Conservation (phyloP, 2,888 invertebrate genomes). For the Harpalus rubripes region DNA sequence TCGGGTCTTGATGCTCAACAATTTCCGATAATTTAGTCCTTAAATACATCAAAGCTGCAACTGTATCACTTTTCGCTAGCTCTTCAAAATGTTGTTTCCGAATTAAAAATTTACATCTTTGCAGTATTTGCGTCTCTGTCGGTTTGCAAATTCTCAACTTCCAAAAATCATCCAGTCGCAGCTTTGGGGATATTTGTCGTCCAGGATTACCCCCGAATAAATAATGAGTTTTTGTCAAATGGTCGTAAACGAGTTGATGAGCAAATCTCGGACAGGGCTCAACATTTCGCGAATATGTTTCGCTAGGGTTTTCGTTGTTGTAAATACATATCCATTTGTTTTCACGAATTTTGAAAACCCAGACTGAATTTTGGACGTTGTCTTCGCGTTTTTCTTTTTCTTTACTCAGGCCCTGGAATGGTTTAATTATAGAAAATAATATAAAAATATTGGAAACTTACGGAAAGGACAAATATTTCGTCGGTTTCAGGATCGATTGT, state of each 20-base stretch:
- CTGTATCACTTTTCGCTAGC: constrained; percentile 81
- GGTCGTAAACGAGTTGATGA: constrained; percentile 92
- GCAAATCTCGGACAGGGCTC: constrained; percentile 91
- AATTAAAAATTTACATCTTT: constrained; percentile 83
- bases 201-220: constrained; percentile 95
- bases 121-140: constrained; percentile 81
- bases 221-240: constrained; percentile 84
- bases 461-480: constrained; percentile 93
- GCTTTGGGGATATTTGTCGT: constrained; percentile 83
- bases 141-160: constrained; percentile 83
- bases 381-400: constrained; percentile 89
- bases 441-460: constrained; percentile 75
- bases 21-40: constrained; percentile 85
- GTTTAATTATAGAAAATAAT: neutral
- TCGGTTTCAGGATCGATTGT: constrained; percentile 91
- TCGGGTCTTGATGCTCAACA: constrained; percentile 85
- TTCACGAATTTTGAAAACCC: constrained; percentile 89
- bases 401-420: constrained; percentile 88
- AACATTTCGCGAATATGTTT: constrained; percentile 79
- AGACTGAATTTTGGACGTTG: constrained; percentile 90
- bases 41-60: constrained; percentile 86
- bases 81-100: constrained; percentile 86
- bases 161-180: constrained; percentile 94
- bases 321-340: constrained; percentile 93
- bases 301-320: constrained; percentile 83